A percentile compares a stretch with the other conserved stretches of the same genome.
Conservation (phyloP, 2,113 vertebrate species). For the Pedionomus torquatus region DNA sequence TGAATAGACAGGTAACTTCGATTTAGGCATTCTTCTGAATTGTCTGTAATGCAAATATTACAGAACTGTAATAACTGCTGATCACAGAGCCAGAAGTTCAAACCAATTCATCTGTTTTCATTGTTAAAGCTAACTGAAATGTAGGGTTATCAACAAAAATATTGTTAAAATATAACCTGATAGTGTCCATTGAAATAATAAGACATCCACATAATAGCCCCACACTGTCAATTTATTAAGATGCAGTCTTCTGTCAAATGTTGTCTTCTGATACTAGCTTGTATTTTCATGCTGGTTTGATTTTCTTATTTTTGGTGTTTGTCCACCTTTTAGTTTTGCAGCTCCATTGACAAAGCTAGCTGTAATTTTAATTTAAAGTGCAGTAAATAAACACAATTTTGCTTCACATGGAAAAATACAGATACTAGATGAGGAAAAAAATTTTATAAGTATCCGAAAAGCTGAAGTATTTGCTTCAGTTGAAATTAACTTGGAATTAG, state of each 20-base stretch:
- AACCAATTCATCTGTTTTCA: neutral
- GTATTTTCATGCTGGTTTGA: slow-evolving; percentile 74
- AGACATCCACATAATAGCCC: neutral
- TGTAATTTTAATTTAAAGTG: slow-evolving; percentile 24
- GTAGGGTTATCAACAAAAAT: neutral
- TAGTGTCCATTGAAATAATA: neutral
- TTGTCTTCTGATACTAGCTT: neutral
- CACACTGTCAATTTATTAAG: neutral
- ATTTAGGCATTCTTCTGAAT: neutral
- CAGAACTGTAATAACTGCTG: neutral
- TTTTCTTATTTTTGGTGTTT: slow-evolving; percentile 80
- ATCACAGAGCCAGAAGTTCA: neutral
- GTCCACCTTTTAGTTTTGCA: slow-evolving; percentile 78
- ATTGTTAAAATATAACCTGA: neutral
- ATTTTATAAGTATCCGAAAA: neutral
- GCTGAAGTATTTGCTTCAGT: neutral
- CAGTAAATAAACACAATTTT: neutral
- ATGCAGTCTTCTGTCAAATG: neutral
- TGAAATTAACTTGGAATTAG: neutral
- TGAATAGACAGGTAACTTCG: neutral
- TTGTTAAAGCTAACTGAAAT: neutral
- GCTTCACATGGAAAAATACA: neutral
- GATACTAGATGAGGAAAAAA: neutral
- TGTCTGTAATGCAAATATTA: neutral
- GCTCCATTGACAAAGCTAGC: slow-evolving; percentile 77